Percentiles rank a stretch among this genome's conserved stretches.
Evolutionary conservation across 2,113 vertebrate species (phyloP).

Genomic region (Emberiza fucata): DNA sequence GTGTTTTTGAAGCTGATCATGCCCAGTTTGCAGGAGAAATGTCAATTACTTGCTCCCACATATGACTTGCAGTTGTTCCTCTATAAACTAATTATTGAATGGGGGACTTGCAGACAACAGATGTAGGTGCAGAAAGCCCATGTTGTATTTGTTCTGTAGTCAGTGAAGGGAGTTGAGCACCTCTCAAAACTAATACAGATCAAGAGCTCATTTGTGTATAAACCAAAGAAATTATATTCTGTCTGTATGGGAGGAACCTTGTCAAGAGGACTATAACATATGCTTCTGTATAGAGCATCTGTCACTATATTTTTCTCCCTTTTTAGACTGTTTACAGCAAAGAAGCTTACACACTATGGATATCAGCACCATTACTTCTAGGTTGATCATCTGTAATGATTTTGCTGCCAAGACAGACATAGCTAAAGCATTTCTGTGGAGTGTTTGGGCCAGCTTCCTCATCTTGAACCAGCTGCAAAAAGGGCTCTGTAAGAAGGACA

Average conservation of each 20-base stretch:
- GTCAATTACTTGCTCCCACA: not conserved
- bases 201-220: not conserved
- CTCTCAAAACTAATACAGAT: not conserved
- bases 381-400: not conserved
- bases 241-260: not conserved
- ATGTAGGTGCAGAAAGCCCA: not conserved
- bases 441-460: not conserved
- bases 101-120: not conserved
- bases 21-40: not conserved
- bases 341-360: not conserved
- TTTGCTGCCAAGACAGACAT: not conserved
- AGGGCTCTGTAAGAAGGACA: not conserved
- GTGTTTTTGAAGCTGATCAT: not conserved
- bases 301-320: not conserved
- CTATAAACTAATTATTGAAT: not conserved
- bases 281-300: slow-evolving; percentile 18
- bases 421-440: not conserved
- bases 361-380: not conserved
- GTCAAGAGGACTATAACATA: not conserved
- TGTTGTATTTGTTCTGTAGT: not conserved
- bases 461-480: not conserved
- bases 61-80: not conserved
- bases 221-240: not conserved
- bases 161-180: not conserved
- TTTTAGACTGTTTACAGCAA: not conserved